A percentile compares a stretch with the other conserved stretches of the same genome.
These are phyloP conservation scores for Lycaon pictus DNA, from an alignment of 2,113 vertebrate genomes.

Conservation along the genomic window DNA sequence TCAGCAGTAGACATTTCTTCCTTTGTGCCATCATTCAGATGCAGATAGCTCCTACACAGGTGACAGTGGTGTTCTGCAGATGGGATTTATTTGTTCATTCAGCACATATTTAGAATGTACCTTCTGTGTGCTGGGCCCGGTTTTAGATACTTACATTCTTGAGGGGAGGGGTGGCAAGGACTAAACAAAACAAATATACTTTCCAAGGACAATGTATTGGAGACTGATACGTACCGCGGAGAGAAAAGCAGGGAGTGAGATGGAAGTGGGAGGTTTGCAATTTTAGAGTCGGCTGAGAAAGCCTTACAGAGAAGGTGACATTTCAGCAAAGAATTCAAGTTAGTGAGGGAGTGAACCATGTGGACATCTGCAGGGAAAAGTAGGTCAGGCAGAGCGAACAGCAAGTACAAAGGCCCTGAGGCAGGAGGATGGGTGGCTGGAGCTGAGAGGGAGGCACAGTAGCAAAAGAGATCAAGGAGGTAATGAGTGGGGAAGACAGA, in stretches of 20 bases:
- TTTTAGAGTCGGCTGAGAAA: not conserved
- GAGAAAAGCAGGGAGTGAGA: not conserved
- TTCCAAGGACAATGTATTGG: not conserved
- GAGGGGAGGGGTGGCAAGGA: not conserved
- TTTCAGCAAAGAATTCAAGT: not conserved
- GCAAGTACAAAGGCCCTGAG: constrained; percentile 54
- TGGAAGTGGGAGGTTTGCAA: not conserved
- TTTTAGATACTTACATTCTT: not conserved
- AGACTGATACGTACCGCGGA: not conserved
- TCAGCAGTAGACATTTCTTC: not conserved
- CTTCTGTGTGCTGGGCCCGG: not conserved
- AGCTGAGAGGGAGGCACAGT: not conserved
- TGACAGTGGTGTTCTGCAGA: not conserved
- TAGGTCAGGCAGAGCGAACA: not conserved
- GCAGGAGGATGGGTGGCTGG: not conserved
- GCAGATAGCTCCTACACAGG: not conserved
- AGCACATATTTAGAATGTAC: not conserved
- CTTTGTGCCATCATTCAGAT: accelerated
- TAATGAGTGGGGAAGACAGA: not conserved
- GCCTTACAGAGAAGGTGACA: not conserved
- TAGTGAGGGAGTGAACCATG: not conserved
- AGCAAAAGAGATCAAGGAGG: not conserved
- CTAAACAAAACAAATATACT: not conserved
- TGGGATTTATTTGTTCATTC: not conserved
- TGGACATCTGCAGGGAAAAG: not conserved